Base-by-base conservation (phyloP, 1,140 invertebrate genomes). In the Cepaea nemoralis region DNA sequence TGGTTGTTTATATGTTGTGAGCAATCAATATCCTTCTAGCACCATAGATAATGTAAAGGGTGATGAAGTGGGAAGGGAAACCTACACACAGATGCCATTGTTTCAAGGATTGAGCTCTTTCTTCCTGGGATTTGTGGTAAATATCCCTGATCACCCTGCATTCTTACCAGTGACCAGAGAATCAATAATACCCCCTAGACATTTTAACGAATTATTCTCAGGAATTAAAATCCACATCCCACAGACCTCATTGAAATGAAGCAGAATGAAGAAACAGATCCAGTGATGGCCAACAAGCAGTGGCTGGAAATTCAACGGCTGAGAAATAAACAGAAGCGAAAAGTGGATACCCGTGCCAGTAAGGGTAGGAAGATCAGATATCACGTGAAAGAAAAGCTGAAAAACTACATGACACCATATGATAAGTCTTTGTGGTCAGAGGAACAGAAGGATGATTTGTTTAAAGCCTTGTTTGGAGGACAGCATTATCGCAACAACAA, bases 361-460 rank as follows among this genome's bases (percentile, higher is more conserved):
- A 80, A 80, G 31, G 77, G 77, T 5, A 69, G 67, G 40, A 80
- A 80, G 40, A 80, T 80, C 40, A 80, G 77, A 50, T 80, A 80
- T 42, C 33, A 80, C 42, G 67, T 80, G 27, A 80, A 71, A 42
- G 77, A 80, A 27, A 70, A 80, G 27, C 42, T 80, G 27, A 70
- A 55, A 39, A 80, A 80, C 45, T 80, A 33, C 55, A 80, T 80
- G 77, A 50, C 77, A n/a, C 77, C 77, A 1, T 80, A 66, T 35
- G 77, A 80, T 45, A 80, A 71, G 67, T 80, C 77, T 14, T 22
- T 55, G 6, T 80, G 77, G 77, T 70, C 66, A 42, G 77, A 80
- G 70, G 66, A 80, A 55, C 77, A 80, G 27, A 80, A 80, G 77
- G 70, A 55, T 70, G 77, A 40, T 12, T 45, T n/a, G n/a, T n/a